Evolutionary conservation across 2,888 invertebrate species (phyloP).

Genomic region (Piscicola geometra): DNA sequence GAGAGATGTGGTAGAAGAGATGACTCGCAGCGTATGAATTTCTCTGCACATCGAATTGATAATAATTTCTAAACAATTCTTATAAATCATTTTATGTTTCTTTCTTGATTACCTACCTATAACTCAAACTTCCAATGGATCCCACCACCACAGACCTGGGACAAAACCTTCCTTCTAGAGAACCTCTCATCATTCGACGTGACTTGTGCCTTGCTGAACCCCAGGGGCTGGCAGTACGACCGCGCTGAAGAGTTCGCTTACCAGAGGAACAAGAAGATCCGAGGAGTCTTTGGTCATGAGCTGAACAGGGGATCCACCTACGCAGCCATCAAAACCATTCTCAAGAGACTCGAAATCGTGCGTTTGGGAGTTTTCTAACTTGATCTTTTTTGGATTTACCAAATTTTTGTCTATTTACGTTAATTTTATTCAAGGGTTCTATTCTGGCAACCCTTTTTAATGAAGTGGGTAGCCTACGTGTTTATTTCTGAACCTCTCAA

Average conservation of each 20-base stretch:
- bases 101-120: no score
- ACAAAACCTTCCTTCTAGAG: background rate
- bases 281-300: conserved; percentile 8
- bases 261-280: background rate
- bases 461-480: no score
- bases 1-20: background rate
- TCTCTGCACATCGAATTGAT: no score
- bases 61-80: no score
- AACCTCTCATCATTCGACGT: conserved; percentile 11
- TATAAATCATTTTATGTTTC: no score
- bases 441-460: no score
- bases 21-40: background rate
- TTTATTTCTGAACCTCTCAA: background rate
- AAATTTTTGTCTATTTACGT: no score
- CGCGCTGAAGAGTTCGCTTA: background rate
- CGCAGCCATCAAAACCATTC: background rate
- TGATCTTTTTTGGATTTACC: no score
- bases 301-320: background rate
- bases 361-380: background rate
- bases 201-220: background rate
- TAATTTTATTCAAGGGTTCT: no score
- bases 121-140: no score
- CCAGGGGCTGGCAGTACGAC: background rate
- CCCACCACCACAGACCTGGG: conserved; percentile 2
- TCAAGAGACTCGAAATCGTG: conserved; percentile 4